phyloP scores from a whole-genome alignment of 2,888 invertebrate species.

The Sinopyrophorus schimmeli region DNA sequence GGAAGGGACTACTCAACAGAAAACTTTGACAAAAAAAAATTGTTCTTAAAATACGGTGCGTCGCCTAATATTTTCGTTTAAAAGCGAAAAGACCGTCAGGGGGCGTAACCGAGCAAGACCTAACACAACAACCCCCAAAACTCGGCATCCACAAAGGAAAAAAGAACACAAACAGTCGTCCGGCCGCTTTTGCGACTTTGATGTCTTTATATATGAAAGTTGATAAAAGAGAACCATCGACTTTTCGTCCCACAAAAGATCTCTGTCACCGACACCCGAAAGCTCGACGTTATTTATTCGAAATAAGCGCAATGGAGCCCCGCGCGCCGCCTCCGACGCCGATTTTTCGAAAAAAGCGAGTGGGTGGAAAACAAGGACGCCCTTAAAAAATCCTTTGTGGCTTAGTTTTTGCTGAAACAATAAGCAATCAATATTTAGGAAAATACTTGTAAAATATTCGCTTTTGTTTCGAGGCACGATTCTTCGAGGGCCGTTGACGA shows the following conservation, averaged over 20 bases:
- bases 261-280: constrained; percentile 22
- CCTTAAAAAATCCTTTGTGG: constrained; percentile 12
- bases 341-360: background rate
- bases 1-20: too few relatives aligned
- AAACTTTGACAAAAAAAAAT: too few relatives aligned
- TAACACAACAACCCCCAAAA: constrained; percentile 26
- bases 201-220: constrained; percentile 30
- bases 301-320: background rate
- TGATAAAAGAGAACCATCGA: constrained; percentile 30
- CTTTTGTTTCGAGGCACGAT: constrained; percentile 29
- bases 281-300: background rate
- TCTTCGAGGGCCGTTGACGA: constrained; percentile 25
- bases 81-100: too few relatives aligned
- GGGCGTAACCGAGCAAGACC: constrained; percentile 26
- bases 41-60: too few relatives aligned
- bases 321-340: background rate
- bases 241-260: constrained; percentile 17
- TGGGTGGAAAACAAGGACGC: constrained; percentile 5
- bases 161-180: constrained; percentile 23
- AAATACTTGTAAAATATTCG: constrained; percentile 26
- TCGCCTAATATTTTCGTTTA: too few relatives aligned
- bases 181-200: constrained; percentile 31
- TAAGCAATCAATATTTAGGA: constrained; percentile 31
- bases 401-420: constrained; percentile 23
- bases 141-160: constrained; percentile 26